A percentile compares a stretch with the other conserved stretches of the same genome.
These are phyloP conservation scores for Zosterops lateralis DNA, from an alignment of 2,113 vertebrate species.

Conservation along the genomic window DNA sequence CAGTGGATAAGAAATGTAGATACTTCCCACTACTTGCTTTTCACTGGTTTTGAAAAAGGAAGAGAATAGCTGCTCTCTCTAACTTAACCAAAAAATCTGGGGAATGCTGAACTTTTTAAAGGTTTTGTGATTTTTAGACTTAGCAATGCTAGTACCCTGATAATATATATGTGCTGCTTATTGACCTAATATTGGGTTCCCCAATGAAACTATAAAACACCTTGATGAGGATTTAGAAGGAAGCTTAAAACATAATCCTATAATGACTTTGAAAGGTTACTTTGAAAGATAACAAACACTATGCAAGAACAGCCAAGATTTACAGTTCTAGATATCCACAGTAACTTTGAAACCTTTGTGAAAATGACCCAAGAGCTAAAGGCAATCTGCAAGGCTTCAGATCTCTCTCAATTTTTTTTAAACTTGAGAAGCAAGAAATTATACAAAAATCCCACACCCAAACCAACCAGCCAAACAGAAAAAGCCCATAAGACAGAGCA, in stretches of 20 bases:
- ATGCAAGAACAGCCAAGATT: background rate
- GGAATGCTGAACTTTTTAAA: background rate
- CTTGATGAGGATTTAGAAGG: background rate
- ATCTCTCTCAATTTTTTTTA: background rate
- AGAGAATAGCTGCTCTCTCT: background rate
- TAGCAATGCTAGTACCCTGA: background rate
- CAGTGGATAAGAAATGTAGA: background rate
- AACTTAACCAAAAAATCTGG: background rate
- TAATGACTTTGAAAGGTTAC: background rate
- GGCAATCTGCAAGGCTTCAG: background rate
- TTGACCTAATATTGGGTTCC: background rate
- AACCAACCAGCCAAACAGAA: background rate
- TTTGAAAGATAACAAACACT: background rate
- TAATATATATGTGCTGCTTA: background rate
- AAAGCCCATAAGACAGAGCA: background rate
- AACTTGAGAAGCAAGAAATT: background rate
- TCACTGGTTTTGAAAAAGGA: background rate
- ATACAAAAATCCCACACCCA: background rate
- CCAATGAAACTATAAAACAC: background rate
- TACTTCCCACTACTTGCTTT: background rate
- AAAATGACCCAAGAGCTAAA: background rate
- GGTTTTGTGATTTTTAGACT: background rate
- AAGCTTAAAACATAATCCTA: background rate
- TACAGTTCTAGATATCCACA: background rate
- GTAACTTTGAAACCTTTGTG: background rate